A percentile compares a stretch with the other conserved stretches of the same genome.
These are phyloP conservation scores for Spea bombifrons DNA, from an alignment of 2,113 vertebrate genomes.

Conservation along the genomic window DNA sequence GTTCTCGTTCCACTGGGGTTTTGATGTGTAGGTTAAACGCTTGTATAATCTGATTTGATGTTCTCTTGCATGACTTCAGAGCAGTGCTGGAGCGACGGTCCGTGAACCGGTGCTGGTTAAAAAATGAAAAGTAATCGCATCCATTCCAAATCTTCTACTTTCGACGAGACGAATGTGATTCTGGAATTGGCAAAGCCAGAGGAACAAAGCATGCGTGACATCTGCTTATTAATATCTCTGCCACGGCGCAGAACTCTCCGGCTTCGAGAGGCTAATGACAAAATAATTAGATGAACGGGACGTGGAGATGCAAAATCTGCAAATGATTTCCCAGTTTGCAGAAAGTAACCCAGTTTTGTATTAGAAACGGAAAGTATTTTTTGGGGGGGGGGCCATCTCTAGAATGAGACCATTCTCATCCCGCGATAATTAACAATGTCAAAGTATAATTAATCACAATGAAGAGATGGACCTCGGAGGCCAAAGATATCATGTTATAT, in stretches of 20 bases:
- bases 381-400: no score
- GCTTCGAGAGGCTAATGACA: neutral
- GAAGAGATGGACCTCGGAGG: no score
- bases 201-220: neutral
- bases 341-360: no score
- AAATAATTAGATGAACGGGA: neutral
- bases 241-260: neutral
- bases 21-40: neutral
- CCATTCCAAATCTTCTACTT: neutral
- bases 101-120: neutral
- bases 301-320: neutral
- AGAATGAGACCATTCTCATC: no score
- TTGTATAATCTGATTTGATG: constrained; percentile 2
- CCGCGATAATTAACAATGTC: no score
- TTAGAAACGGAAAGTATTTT: no score
- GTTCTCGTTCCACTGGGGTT: neutral
- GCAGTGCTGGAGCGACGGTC: neutral
- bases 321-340: no score
- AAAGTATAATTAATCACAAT: no score
- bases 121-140: neutral
- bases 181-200: neutral
- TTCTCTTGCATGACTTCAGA: neutral
- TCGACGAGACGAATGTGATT: neutral
- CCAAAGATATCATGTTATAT: no score
- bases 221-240: neutral